These are phyloP conservation scores for Automeris io DNA, from an alignment of 2,888 invertebrate genomes.

Conservation along the genomic window DNA sequence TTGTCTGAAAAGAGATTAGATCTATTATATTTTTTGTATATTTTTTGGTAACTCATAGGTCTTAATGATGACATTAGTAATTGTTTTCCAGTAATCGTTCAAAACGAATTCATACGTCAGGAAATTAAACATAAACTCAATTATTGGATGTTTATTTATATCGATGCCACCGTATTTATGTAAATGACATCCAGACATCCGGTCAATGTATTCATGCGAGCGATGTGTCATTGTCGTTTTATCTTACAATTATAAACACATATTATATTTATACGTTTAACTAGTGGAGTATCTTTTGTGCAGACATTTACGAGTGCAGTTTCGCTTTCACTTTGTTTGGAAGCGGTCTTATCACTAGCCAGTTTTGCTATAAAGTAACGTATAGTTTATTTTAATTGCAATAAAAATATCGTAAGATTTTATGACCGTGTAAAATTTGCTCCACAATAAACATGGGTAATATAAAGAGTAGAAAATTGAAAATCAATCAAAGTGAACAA, in stretches of 20 bases:
- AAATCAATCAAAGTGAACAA: slow-evolving; percentile 48
- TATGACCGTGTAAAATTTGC: slow-evolving; percentile 21
- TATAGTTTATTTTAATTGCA: neutral
- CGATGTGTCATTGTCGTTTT: slow-evolving; percentile 66
- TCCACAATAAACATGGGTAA: slow-evolving; percentile 53
- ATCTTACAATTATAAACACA: slow-evolving; percentile 48
- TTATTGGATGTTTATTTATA: slow-evolving; percentile 5
- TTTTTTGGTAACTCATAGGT: too few relatives aligned
- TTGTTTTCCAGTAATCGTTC: neutral
- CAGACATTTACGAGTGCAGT: slow-evolving; percentile 40
- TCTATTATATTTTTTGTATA: too few relatives aligned
- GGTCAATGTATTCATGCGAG: slow-evolving; percentile 47
- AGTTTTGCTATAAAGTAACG: slow-evolving; percentile 7
- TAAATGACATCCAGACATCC: slow-evolving; percentile 30
- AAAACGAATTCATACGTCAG: too few relatives aligned
- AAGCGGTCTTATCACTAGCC: slow-evolving; percentile 40
- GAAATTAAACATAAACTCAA: neutral
- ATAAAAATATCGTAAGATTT: neutral
- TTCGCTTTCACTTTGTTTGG: slow-evolving; percentile 50
- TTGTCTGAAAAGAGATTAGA: too few relatives aligned
- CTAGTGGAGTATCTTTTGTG: slow-evolving; percentile 35
- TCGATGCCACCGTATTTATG: slow-evolving; percentile 6
- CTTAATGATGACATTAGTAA: too few relatives aligned
- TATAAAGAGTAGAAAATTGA: slow-evolving; percentile 62
- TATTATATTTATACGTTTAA: slow-evolving; percentile 44